Conservation (phyloP, 2,113 vertebrate genomes). For the Phrynocephalus versicolor region DNA sequence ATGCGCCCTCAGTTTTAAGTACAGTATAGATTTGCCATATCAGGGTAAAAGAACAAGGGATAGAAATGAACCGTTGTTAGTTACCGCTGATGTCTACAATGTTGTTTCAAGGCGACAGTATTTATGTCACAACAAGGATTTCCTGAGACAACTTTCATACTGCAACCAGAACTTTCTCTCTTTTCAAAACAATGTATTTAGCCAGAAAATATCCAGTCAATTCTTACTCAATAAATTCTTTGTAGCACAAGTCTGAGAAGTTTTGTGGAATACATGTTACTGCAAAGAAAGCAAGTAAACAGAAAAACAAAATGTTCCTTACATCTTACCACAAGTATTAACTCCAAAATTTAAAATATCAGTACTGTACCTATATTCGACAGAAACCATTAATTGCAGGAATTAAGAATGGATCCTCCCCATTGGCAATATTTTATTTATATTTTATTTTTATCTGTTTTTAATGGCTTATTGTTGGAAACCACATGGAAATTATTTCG, state of each 20-base stretch:
- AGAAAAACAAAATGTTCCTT: background rate
- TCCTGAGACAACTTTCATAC: background rate
- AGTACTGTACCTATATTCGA: background rate
- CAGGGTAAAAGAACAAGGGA: background rate
- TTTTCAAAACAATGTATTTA: background rate
- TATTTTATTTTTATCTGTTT: background rate
- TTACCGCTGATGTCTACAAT: background rate
- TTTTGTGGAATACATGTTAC: background rate
- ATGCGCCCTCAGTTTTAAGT: too few relatives aligned
- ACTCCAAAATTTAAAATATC: background rate
- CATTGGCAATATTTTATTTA: background rate
- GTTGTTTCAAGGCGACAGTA: background rate
- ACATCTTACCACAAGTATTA: background rate
- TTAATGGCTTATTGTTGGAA: too few relatives aligned
- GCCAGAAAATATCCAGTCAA: background rate
- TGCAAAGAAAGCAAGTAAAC: background rate
- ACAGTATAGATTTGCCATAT: background rate
- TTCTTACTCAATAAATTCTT: background rate
- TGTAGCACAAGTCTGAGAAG: background rate
- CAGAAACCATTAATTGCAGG: background rate
- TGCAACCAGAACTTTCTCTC: background rate
- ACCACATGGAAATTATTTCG: too few relatives aligned
- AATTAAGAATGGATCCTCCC: background rate
- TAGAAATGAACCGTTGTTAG: background rate
- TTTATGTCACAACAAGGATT: background rate